phyloP scores from a whole-genome alignment of 1,140 invertebrate species.

The Palaemon carinicauda region DNA sequence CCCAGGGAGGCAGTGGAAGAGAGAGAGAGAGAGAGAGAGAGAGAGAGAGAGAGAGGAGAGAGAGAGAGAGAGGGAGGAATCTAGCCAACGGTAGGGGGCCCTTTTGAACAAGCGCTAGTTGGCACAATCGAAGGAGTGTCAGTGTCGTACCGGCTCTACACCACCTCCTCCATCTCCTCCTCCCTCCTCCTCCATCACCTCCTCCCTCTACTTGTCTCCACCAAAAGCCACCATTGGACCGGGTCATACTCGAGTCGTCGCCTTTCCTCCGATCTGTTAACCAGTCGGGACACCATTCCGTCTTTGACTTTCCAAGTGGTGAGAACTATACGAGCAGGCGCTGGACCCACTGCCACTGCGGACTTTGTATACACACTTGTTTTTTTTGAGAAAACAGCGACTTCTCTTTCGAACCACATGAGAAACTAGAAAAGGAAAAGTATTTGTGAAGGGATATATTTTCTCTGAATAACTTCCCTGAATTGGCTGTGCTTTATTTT shows the following conservation, averaged over 20 bases:
- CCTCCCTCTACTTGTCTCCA: not conserved
- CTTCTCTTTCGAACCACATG: no score
- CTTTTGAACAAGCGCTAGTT: slow-evolving; percentile 11
- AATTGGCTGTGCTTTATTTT: no score
- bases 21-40: not conserved
- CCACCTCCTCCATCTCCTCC: not conserved
- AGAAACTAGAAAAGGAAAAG: no score
- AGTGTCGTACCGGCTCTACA: no score
- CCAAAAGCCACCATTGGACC: not conserved
- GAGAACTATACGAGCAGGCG: not conserved
- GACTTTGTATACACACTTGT: no score
- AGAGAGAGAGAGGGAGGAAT: not conserved
- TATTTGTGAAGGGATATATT: no score
- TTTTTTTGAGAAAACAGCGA: no score
- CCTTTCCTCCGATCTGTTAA: not conserved
- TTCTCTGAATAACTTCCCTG: no score
- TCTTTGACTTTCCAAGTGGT: not conserved
- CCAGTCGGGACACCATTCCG: not conserved
- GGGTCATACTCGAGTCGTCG: not conserved
- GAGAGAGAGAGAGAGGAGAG: not conserved
- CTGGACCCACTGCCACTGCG: no score
- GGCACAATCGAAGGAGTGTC: no score
- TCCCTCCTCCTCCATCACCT: not conserved
- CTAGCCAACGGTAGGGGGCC: slow-evolving; percentile 25
- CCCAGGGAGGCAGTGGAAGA: slow-evolving; percentile 19